phyloP scores from a whole-genome alignment of 2,888 invertebrate genomes.

The Prosapia bicincta region DNA sequence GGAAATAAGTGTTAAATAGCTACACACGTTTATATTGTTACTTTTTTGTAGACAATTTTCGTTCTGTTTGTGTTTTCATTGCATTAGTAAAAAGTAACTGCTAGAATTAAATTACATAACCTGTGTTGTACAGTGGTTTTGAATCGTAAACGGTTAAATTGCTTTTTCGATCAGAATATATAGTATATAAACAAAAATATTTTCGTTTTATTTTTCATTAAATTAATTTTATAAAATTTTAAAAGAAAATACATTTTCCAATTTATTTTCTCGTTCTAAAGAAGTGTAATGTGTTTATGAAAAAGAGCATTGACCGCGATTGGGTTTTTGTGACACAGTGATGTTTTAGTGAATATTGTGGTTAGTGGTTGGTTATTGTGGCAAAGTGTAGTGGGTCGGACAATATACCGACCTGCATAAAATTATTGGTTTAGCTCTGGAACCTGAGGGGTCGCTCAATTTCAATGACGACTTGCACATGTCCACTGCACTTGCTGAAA shows the following conservation, averaged over 20 bases:
- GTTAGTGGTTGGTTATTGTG: neutral
- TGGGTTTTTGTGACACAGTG: neutral
- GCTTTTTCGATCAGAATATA: neutral
- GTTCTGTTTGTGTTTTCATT: neutral
- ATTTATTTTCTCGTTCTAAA: neutral
- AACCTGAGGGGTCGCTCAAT: slow-evolving; percentile 5
- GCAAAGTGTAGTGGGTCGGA: neutral
- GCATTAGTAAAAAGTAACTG: neutral
- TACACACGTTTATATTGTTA: too few relatives aligned
- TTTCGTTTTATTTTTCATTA: neutral
- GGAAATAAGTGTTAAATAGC: neutral
- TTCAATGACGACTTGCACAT: slow-evolving; percentile 18
- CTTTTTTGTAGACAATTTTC: too few relatives aligned
- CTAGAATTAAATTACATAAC: neutral
- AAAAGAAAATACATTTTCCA: neutral
- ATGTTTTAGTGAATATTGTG: neutral
- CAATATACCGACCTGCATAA: neutral
- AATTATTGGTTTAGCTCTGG: slow-evolving; percentile 6
- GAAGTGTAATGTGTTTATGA: neutral
- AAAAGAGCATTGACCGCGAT: neutral
- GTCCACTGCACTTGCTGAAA: slow-evolving; percentile 23
- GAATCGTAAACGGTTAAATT: neutral
- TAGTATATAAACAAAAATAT: neutral
- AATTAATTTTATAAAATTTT: neutral
- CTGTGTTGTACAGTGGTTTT: neutral